A percentile compares a stretch with the other conserved stretches of the same genome.
Conservation (phyloP, 2,797 vertebrate species). For the Apogon talboti region DNA sequence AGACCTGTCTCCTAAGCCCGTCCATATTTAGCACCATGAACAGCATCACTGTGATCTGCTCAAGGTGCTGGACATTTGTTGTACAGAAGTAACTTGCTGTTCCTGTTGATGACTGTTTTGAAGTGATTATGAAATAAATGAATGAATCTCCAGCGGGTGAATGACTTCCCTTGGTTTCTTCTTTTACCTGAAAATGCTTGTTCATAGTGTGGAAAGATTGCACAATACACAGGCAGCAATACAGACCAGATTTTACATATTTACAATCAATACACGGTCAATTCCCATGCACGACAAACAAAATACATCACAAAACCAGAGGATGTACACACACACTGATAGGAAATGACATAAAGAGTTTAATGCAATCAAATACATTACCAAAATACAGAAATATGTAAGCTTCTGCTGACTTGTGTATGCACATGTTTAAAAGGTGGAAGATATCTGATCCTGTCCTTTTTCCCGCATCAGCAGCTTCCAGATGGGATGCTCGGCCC, state of each 20-base stretch:
- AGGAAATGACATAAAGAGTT: slow-evolving; percentile 10
- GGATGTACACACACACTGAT: slow-evolving; percentile 1
- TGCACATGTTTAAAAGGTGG: slow-evolving; percentile 17
- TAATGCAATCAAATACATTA: slow-evolving; percentile 20
- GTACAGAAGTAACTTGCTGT: slow-evolving; percentile 67
- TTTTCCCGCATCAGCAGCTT: slow-evolving; percentile 66
- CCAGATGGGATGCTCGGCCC: slow-evolving; percentile 66
- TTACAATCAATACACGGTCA: no score
- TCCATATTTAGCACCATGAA: slow-evolving; percentile 60
- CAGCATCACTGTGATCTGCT: slow-evolving; percentile 52
- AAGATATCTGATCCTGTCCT: slow-evolving; percentile 57
- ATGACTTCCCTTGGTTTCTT: slow-evolving; percentile 16
- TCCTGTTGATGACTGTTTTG: slow-evolving; percentile 62
- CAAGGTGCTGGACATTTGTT: slow-evolving; percentile 60
- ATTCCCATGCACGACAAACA: neutral
- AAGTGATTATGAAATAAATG: slow-evolving; percentile 77
- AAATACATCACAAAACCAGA: slow-evolving; percentile 6
- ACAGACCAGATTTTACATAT: no score
- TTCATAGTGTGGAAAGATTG: no score
- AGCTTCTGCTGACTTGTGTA: neutral
- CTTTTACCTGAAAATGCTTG: slow-evolving; percentile 4
- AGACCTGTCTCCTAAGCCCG: slow-evolving; percentile 46
- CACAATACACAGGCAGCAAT: no score
- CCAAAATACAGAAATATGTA: slow-evolving; percentile 13
- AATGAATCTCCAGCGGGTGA: slow-evolving; percentile 51